Conservation (phyloP, 2,113 vertebrate species). For the Macaca mulatta region DNA sequence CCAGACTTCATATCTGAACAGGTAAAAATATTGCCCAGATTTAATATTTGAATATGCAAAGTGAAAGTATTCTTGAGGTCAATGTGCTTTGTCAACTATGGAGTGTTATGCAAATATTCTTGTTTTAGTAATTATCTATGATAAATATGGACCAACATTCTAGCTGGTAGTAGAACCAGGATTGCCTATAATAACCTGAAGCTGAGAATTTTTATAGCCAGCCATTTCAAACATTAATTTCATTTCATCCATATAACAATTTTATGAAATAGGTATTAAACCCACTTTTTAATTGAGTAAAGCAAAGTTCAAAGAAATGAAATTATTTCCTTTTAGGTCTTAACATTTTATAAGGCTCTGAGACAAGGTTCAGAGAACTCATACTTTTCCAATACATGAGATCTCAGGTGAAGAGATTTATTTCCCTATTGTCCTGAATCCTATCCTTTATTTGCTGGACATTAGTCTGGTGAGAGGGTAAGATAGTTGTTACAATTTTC, state of each 20-base stretch:
- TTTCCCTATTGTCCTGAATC: not conserved
- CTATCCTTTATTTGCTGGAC: not conserved
- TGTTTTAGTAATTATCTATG: not conserved
- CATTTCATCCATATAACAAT: not conserved
- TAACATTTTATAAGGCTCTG: not conserved
- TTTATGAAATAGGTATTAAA: not conserved
- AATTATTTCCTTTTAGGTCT: not conserved
- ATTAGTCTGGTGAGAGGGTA: not conserved
- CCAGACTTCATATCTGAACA: slow-evolving; percentile 28
- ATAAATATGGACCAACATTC: not conserved
- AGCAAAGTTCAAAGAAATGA: not conserved
- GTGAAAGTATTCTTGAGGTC: not conserved
- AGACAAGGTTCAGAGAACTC: not conserved
- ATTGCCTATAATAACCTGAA: not conserved
- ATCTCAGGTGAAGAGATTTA: not conserved
- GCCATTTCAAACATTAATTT: not conserved
- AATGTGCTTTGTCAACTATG: not conserved
- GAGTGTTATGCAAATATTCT: not conserved
- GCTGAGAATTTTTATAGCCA: not conserved
- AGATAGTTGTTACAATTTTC: not conserved
- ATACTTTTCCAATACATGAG: not conserved
- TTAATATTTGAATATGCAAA: not conserved
- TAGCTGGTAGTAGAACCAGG: not conserved
- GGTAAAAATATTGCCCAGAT: not conserved
- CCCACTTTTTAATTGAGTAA: slow-evolving; percentile 24